Base-by-base conservation (phyloP, 2,113 vertebrate genomes). In the Sturnira hondurensis region DNA sequence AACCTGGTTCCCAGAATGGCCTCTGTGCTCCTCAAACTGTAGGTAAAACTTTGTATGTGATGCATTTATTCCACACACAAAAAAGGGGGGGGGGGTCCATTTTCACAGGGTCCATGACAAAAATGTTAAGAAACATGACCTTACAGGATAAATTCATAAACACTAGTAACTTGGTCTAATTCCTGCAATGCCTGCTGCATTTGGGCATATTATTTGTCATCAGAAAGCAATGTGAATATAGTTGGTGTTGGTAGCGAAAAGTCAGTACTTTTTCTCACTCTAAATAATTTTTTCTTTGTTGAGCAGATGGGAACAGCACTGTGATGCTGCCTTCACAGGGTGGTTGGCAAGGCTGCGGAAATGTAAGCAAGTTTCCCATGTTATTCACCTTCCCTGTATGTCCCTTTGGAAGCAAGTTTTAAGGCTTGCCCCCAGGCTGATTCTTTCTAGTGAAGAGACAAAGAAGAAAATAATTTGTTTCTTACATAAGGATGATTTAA, bases 211-310 rank as follows among this genome's bases (percentile, higher is more conserved):
- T 94, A 67, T n/a, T 58, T 26, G 80, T 71, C 7, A 28, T 45
- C 52, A 83, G 86, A 95, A 63, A 70, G 20, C 65, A 68, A 33
- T 58, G 26, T 83, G 86, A 78, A 56, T 78, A 83, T 78, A 43
- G 47, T 84, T 88, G 45, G 43, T 76, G 31, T 94, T 47, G 86
- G 50, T 47, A 61, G 28, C 24, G 5, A 47, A 97, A 89, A 85
- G 38, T 52, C 54, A 94, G 24, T 74, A 43, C 56, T 85, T 92
- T 95, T 92, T 89, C 13, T 89, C 71, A 81, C 94, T 81, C 94
- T 81, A 86, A 95, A 89, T 86, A 78, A 84, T 92, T 91, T 77
- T 95, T 11, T 93, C 94, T 81, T 95, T 96, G n/a, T 94, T 77
- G 41, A 89, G 58, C 89, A 96, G 97, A 50, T 96, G 92, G 68